Base-by-base conservation (phyloP, 2,888 invertebrate species). In the Hesperia comma region DNA sequence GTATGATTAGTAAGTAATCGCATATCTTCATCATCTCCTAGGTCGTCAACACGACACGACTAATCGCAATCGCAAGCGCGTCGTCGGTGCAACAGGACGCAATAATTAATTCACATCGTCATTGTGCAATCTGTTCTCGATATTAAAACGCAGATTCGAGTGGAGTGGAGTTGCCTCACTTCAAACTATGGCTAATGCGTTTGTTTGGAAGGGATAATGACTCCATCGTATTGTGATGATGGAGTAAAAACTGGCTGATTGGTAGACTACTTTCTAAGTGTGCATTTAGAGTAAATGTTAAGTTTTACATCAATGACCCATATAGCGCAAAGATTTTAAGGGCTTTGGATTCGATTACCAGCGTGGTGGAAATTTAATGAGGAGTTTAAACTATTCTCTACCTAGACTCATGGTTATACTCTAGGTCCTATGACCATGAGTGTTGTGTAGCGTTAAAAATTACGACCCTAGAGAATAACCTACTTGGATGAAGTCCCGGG, bases 61-160 rank as follows among this genome's bases (percentile, higher is more conserved):
- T 76, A 77, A 81, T 81, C 68, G 64, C 60, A 72, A 75, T 72
- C 72, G 70, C 75, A 72, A 79, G 77, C 80, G 72, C 77, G 80
- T 79, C 80, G 76, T 76, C 81, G 76, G 81, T 81, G 83, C 83
- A 85, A 82, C 80, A 79, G 79, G 77, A 75, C 74, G 78, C 78
- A 81, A 85, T 85, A 87, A 88, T 88, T 87, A 87, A 88, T 88
- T 84, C 84, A 81, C 78, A 78, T 75, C 77, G 75, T 84, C 84
- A 88, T 87, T 87, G 82, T 83, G 79, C 85, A 85, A 84, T 83
- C 81, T 82, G 80, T 79, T 84, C 82, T 81, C 80, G 82, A 84
- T 85, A 86, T 85, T 84, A 85, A 83, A 85, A 84, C 75, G 79
- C 81, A 80, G 77, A 77, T 79, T 70, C 67, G 68, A 63, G 67